These are phyloP conservation scores for Leucania comma DNA, from an alignment of 2,888 invertebrate species.

Conservation along the genomic window DNA sequence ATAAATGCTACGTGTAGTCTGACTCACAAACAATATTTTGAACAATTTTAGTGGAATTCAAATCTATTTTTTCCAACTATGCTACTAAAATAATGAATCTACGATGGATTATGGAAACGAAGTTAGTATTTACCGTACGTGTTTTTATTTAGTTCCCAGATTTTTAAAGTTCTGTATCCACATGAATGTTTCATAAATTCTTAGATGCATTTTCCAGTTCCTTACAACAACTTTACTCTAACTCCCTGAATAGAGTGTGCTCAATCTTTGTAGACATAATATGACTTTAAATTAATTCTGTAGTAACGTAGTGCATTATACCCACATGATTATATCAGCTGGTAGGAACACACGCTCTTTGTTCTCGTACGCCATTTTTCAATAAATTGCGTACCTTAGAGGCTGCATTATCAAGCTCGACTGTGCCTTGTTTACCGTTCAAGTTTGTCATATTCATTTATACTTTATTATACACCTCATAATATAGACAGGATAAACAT, in stretches of 20 bases:
- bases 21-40: constrained; percentile 5
- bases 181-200: constrained; percentile 50
- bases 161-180: constrained; percentile 14
- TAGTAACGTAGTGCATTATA: constrained; percentile 45
- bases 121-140: neutral
- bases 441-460: constrained; percentile 57
- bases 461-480: too few relatives aligned
- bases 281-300: constrained; percentile 53
- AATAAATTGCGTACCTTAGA: constrained; percentile 60
- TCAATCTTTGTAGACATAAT: constrained; percentile 42
- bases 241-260: constrained; percentile 33
- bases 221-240: constrained; percentile 35
- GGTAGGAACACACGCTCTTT: constrained; percentile 37
- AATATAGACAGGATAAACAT: too few relatives aligned
- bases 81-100: neutral
- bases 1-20: constrained; percentile 22
- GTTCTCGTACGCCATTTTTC: constrained; percentile 48
- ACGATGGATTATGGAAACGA: neutral
- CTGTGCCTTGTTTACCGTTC: constrained; percentile 63
- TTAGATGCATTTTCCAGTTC: constrained; percentile 36
- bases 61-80: constrained; percentile 5
- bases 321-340: constrained; percentile 47
- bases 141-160: constrained; percentile 29
- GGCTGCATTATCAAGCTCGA: constrained; percentile 62
- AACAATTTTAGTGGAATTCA: neutral